Evolutionary conservation across 92 coral and sea anemone species (phyloP).

Genomic region (Pocillopora meandrina): DNA sequence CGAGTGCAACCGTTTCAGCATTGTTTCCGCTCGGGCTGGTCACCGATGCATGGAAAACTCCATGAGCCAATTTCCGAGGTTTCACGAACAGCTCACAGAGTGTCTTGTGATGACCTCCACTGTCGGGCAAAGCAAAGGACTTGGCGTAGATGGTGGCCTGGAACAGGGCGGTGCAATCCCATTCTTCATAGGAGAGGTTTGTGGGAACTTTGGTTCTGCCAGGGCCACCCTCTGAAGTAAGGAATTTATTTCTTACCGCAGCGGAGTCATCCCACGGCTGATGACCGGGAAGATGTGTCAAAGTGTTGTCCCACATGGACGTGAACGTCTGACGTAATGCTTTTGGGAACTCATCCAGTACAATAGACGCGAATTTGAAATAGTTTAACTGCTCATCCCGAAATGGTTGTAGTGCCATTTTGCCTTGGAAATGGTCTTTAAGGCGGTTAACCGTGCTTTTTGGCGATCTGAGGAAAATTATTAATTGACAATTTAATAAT

Average conservation of each 20-base stretch:
- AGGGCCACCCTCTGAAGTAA: conserved; percentile 10
- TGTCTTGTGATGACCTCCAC: conserved; percentile 18
- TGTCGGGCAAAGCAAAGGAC: not conserved
- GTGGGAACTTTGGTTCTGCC: conserved; percentile 19
- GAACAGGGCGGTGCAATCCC: conserved; percentile 32
- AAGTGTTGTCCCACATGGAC: conserved; percentile 58
- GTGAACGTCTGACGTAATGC: conserved; percentile 42
- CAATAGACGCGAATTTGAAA: conserved; percentile 36
- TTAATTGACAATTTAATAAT: too few relatives aligned
- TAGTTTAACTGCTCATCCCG: conserved; percentile 15
- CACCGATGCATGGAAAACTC: not conserved
- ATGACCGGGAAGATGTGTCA: conserved; percentile 38
- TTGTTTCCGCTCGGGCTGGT: not conserved
- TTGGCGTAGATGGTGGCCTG: not conserved
- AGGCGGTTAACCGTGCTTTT: too few relatives aligned
- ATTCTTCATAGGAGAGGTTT: conserved; percentile 20
- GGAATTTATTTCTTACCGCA: conserved; percentile 41
- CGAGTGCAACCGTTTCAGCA: conserved; percentile 30
- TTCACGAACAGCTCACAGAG: conserved; percentile 23
- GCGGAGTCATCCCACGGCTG: conserved; percentile 66
- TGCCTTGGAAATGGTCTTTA: not conserved
- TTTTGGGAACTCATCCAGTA: conserved; percentile 54
- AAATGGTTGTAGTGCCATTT: conserved; percentile 7
- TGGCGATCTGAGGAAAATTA: too few relatives aligned
- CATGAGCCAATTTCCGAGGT: not conserved